Evolutionary conservation across 2,888 invertebrate species (phyloP), one percentile per base, ranked within the genome.

Genomic region (Drosophila bunnanda): DNA sequence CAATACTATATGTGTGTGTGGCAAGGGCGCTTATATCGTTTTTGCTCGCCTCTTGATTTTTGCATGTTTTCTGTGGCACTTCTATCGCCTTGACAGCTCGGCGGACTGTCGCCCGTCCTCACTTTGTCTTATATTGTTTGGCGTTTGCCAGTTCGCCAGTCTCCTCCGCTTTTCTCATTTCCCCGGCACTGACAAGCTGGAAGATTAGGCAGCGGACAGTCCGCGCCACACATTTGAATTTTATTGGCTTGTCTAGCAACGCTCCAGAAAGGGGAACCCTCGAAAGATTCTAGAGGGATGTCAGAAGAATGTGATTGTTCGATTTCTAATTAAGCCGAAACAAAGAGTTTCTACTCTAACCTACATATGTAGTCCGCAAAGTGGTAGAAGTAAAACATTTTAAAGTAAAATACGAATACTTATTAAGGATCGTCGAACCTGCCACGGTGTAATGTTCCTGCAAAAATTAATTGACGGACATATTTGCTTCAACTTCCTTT

Each of bases 191-290:
- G 86, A 86, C 89, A 88, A 73, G 61, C 75, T 71, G 68, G 70
- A 76, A 81, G 80, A 83, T 79, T 77, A 76, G 72, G 78, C 80
- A 46, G 38, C 39, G 69, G 84, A 78, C 83, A 80, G 78, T 83
- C 72, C 87, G 87, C 80, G 88, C 86, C 90, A 78, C 85, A 80
- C 90, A 91, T 91, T 91, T 91, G 91, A 91, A 91, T 91, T 91
- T 91, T 91, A 91, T 91, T 91, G 90, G 85, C 86, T 89, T 70
- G 80, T 76, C 85, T 90, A 90, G 91, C 91, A 90, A 82, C 78
- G 79, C 53, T 32, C 28, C 9, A 32, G 17, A 17, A 17, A 32
- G 50, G 22, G 17, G 30, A 28, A 15, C 6, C 13, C 15, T 17
- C 17, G 13, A 25, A 13, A 15, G 28, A n/a, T n/a, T 28, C 2